Base-by-base conservation (phyloP, 2,113 vertebrate genomes). In the Micronycteris hirsuta region DNA sequence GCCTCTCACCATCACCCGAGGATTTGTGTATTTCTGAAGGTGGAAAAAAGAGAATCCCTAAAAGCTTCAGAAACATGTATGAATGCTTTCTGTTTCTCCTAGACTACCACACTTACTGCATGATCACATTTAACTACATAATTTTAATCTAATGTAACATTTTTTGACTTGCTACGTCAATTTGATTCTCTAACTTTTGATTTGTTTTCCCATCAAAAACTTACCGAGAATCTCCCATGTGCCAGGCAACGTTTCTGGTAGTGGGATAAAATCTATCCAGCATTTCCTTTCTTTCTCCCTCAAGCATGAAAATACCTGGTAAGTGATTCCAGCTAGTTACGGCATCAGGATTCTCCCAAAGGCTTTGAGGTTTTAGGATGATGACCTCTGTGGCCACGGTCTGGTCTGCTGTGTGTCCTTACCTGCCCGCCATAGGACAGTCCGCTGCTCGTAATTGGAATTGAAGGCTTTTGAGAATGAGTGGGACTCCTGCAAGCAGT, bases 391-490 rank as follows among this genome's bases (percentile, higher is more conserved):
- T 31, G 33, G 65, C 26, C 45, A 31, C 31, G 43, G 41, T 71
- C n/a, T 33, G 47, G 10, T 17, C 20, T 63, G 33, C 84, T n/a
- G n/a, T 49, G 45, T 68, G n/a, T 76, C 10, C 90, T 97, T 78
- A 99, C 99, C 99, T 98, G 99, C 99, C 97, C 99, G 98, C 99
- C 99, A 99, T 19, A 99, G 99, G 1, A 99, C 99, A 0, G 99
- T 99, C 89, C 99, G 98, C 96, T 99, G 99, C 95, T 99, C 99
- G 0, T 99, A 99, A 98, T 99, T 99, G 96, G 99, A 99, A 98
- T 99, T 99, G 97, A 99, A 99, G 97, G 99, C 99, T 98, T 99
- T 99, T 95, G 99, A 99, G 95, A 99, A 99, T 2, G 98, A 99
- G 97, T 99, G 99, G 16, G 99, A 99, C 97, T 99, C 99, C 91